A percentile compares a stretch with the other conserved stretches of the same genome.
Evolutionary conservation across 2,888 invertebrate species (phyloP).

Genomic region (Ochropleura plecta): DNA sequence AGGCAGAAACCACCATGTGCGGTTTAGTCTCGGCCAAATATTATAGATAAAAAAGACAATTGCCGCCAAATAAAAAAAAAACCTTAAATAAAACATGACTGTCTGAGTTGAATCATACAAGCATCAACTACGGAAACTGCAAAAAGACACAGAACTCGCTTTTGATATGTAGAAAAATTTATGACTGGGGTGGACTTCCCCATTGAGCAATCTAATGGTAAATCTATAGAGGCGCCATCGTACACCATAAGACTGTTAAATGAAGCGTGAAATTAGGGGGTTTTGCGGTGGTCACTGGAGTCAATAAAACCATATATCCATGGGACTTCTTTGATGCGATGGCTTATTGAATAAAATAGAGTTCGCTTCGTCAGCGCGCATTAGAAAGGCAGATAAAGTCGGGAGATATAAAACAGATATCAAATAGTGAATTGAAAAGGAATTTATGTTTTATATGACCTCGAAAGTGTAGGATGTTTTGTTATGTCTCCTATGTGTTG

Average conservation of each 20-base stretch:
- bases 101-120: slow-evolving; percentile 36
- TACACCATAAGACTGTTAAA: slow-evolving; percentile 87
- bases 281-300: slow-evolving; percentile 79
- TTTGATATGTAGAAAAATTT: slow-evolving; percentile 77
- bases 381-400: slow-evolving; percentile 45
- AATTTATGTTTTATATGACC: slow-evolving; percentile 30
- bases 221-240: slow-evolving; percentile 87
- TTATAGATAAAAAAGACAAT: neutral
- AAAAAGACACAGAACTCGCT: slow-evolving; percentile 59
- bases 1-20: neutral
- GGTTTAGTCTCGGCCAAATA: neutral
- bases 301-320: slow-evolving; percentile 73
- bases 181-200: slow-evolving; percentile 74
- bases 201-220: slow-evolving; percentile 82
- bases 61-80: neutral
- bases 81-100: slow-evolving; percentile 1
- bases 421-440: slow-evolving; percentile 50
- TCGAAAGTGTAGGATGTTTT: slow-evolving; percentile 15
- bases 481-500: slow-evolving; percentile 5
- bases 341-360: slow-evolving; percentile 66
- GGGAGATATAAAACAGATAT: slow-evolving; percentile 51
- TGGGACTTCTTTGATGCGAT: slow-evolving; percentile 64
- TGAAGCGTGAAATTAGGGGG: slow-evolving; percentile 88
- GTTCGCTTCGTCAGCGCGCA: slow-evolving; percentile 49
- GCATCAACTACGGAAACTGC: slow-evolving; percentile 38